These are phyloP conservation scores for Thyatira batis DNA, from an alignment of 2,888 invertebrate species.

Conservation along the genomic window DNA sequence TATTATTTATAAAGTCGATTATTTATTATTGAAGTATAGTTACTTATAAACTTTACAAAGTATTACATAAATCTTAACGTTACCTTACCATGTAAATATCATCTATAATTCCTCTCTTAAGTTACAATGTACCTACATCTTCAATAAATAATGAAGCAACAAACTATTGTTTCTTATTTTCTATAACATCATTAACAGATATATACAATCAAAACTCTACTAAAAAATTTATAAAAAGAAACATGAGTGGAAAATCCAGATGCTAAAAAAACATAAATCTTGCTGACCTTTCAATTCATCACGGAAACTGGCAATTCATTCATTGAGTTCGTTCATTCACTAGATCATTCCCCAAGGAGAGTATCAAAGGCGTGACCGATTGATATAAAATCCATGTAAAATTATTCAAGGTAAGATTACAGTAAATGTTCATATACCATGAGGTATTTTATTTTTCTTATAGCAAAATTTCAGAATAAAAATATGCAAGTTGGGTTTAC, in stretches of 20 bases:
- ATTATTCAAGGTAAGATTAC: conserved; percentile 11
- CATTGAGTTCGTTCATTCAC: too few relatives aligned
- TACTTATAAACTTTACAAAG: conserved; percentile 46
- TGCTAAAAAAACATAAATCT: conserved; percentile 27
- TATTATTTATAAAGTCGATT: conserved; percentile 12
- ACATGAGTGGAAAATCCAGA: neutral
- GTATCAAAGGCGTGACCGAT: conserved; percentile 32
- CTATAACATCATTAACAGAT: too few relatives aligned
- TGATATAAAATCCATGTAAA: conserved; percentile 32
- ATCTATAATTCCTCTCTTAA: conserved; percentile 73
- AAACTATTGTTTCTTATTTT: conserved; percentile 27
- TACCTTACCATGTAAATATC: conserved; percentile 76
- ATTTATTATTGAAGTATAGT: conserved; percentile 21
- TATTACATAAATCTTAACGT: conserved; percentile 67
- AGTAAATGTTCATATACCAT: neutral
- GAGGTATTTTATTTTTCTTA: too few relatives aligned
- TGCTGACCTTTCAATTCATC: conserved; percentile 7
- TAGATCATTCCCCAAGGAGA: conserved; percentile 22
- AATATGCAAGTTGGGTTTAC: too few relatives aligned
- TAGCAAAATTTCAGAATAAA: too few relatives aligned
- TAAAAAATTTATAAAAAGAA: too few relatives aligned
- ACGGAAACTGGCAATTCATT: neutral
- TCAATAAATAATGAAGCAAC: conserved; percentile 71
- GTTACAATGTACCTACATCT: conserved; percentile 76
- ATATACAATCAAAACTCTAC: too few relatives aligned